Percentiles rank a stretch among this genome's conserved stretches.
Evolutionary conservation across 2,113 vertebrate species (phyloP).

Genomic region (Lampris megalopsis): DNA sequence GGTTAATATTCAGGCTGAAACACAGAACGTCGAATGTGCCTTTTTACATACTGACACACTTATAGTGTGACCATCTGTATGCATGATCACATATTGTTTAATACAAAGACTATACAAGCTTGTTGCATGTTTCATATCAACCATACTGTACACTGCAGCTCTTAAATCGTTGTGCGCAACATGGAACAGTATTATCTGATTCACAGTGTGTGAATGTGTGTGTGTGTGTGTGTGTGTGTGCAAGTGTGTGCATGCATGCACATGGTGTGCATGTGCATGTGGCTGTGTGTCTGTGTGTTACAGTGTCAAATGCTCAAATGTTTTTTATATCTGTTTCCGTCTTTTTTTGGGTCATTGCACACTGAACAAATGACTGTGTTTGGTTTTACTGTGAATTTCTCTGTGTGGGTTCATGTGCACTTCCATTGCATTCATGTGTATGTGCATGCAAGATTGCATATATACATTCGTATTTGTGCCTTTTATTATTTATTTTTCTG

Average conservation of each 20-base stretch:
- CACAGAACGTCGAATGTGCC: constrained; percentile 63
- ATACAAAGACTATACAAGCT: too few relatives aligned
- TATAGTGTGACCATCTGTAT: constrained; percentile 4
- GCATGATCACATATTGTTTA: too few relatives aligned
- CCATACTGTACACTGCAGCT: too few relatives aligned
- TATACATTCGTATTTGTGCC: constrained; percentile 48
- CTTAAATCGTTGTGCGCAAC: too few relatives aligned
- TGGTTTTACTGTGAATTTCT: constrained; percentile 60
- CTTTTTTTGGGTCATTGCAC: constrained; percentile 77
- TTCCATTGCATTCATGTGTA: constrained; percentile 33
- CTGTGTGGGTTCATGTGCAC: constrained; percentile 14
- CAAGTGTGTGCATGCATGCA: constrained; percentile 74
- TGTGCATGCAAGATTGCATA: constrained; percentile 17
- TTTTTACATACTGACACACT: constrained; percentile 71
- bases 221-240: constrained; percentile 36
- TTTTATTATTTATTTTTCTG: constrained; percentile 75
- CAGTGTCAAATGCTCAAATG: constrained; percentile 67
- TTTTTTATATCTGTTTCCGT: constrained; percentile 77
- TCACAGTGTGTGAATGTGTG: not conserved
- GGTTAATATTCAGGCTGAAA: constrained; percentile 59
- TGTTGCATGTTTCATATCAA: too few relatives aligned
- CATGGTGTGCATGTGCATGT: constrained; percentile 48
- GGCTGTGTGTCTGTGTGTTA: constrained; percentile 9
- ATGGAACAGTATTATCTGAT: too few relatives aligned
- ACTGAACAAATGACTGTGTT: constrained; percentile 71